These are phyloP conservation scores for Etheostoma nigrum DNA, from an alignment of 2,797 vertebrate species.

Conservation along the genomic window DNA sequence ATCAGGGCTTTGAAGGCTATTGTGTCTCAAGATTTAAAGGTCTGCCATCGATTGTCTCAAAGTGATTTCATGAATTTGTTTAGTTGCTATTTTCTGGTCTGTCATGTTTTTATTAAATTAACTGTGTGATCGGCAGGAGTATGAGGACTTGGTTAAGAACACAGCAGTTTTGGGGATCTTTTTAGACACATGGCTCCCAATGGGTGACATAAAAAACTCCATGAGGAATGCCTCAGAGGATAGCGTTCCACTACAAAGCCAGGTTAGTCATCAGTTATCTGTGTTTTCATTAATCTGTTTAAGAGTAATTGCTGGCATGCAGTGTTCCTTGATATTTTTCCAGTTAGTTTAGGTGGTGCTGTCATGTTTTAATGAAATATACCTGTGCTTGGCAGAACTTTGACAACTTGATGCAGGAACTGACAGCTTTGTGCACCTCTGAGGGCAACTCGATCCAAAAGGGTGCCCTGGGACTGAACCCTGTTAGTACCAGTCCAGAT, in stretches of 20 bases:
- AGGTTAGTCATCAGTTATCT: background rate
- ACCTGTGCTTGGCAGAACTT: background rate
- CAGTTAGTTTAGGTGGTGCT: background rate
- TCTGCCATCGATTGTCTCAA: background rate
- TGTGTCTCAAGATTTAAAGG: background rate
- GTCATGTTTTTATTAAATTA: background rate
- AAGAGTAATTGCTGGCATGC: background rate
- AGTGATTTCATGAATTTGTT: background rate
- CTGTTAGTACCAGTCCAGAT: background rate
- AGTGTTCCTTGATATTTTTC: background rate
- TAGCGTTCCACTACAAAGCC: too few relatives aligned
- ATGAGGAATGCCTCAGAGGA: background rate
- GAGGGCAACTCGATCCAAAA: too few relatives aligned
- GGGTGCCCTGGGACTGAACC: too few relatives aligned
- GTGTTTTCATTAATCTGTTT: background rate
- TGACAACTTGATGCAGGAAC: background rate
- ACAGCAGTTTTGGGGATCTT: background rate
- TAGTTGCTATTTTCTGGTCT: background rate
- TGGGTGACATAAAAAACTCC: background rate
- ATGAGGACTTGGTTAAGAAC: too few relatives aligned
- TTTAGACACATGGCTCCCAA: background rate
- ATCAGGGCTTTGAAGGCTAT: background rate
- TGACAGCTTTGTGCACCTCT: background rate
- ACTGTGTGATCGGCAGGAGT: conserved; percentile 6
- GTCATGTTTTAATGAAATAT: background rate